Evolutionary conservation across 2,113 vertebrate species (phyloP).

Genomic region (Leptobrachium leishanense): DNA sequence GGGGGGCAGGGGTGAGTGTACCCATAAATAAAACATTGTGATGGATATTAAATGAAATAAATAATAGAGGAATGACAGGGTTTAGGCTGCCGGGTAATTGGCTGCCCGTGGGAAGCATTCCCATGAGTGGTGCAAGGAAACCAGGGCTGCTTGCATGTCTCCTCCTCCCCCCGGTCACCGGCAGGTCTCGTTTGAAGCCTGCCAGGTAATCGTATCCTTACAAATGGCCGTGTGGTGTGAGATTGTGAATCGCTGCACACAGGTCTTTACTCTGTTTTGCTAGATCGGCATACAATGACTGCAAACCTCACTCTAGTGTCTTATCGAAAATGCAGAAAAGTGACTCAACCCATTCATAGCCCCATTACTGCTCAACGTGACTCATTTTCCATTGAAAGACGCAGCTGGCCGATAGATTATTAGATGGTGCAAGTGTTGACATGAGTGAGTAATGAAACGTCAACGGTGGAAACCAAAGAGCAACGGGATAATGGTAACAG

Average conservation of each 20-base stretch:
- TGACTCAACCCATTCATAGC: no score
- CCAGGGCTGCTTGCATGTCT: not conserved
- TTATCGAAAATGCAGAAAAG: no score
- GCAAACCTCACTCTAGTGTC: no score
- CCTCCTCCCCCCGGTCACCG: not conserved
- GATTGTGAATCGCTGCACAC: not conserved
- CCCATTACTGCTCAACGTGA: no score
- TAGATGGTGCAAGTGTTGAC: no score
- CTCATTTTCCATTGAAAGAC: no score
- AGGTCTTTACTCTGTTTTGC: not conserved
- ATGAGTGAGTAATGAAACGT: no score
- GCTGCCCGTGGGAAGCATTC: not conserved
- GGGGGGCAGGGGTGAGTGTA: not conserved
- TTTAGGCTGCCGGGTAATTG: conserved; percentile 12
- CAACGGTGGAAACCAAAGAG: no score
- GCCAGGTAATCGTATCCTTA: no score
- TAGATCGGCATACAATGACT: not conserved
- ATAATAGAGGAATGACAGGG: conserved; percentile 9
- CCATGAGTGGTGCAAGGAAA: not conserved
- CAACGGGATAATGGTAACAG: no score
- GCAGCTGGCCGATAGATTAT: no score
- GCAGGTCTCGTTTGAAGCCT: not conserved
- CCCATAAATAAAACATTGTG: conserved; percentile 26
- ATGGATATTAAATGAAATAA: conserved; percentile 24
- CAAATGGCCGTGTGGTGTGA: not conserved